Evolutionary conservation across 2,797 vertebrate genomes (phyloP).

Genomic region (Notamacropus eugenii): DNA sequence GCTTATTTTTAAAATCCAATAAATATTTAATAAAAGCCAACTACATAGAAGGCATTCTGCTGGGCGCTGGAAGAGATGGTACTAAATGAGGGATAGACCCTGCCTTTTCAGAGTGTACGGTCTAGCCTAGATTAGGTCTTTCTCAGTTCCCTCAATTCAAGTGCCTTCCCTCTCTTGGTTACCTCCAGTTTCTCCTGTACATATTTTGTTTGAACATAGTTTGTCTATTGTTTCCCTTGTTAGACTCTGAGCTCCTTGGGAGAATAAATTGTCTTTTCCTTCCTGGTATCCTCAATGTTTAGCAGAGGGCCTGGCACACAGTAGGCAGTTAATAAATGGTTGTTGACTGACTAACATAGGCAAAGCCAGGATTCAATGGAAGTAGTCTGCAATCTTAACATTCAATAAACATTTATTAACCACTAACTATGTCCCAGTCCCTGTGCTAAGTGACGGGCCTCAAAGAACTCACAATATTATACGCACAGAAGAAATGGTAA

Average conservation of each 20-base stretch:
- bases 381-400: not conserved
- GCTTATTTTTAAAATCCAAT: constrained; percentile 16
- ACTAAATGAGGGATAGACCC: not conserved
- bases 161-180: not conserved
- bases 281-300: not conserved
- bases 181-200: not conserved
- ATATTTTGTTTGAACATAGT: not conserved
- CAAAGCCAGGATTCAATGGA: not conserved
- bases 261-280: not conserved
- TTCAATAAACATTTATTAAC: not conserved
- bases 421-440: not conserved
- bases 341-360: not conserved
- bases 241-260: not conserved
- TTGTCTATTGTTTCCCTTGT: not conserved
- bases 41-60: not conserved
- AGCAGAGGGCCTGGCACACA: not conserved
- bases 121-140: not conserved
- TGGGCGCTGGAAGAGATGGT: not conserved
- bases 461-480: not conserved
- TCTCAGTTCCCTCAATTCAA: not conserved
- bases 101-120: not conserved
- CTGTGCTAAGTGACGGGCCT: not conserved
- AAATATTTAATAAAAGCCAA: not conserved
- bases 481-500: not conserved
- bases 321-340: not conserved